Evolutionary conservation across 2,888 invertebrate species (phyloP).

Genomic region (Nasonovia ribisnigri): DNA sequence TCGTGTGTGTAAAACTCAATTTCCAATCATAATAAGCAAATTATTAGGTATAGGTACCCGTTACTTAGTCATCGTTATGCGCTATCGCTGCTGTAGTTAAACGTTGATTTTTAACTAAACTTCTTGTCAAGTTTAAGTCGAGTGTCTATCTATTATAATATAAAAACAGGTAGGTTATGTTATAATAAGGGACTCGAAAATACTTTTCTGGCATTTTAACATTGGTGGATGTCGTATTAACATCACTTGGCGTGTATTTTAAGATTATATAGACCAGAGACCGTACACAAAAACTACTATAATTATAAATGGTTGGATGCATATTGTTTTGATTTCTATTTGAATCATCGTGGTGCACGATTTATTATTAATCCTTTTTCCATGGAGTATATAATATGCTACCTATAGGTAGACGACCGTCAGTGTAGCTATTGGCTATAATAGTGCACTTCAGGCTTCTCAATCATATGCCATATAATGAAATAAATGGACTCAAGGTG

Average conservation of each 20-base stretch:
- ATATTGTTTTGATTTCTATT: no score
- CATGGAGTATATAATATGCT: no score
- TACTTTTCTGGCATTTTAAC: neutral
- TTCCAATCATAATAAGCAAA: neutral
- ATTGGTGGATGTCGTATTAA: neutral
- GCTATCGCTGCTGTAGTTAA: neutral
- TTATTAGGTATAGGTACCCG: neutral
- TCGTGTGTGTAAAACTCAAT: neutral
- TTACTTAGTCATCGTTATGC: neutral
- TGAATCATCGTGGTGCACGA: no score
- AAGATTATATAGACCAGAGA: neutral
- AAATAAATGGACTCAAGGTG: no score
- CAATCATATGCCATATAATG: no score
- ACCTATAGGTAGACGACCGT: no score
- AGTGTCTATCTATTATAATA: neutral
- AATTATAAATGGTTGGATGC: no score
- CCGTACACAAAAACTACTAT: no score
- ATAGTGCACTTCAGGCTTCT: no score
- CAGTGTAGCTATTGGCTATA: no score
- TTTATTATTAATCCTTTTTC: no score
- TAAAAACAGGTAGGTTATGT: neutral
- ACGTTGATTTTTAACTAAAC: neutral
- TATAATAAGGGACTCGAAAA: neutral
- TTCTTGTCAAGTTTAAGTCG: neutral
- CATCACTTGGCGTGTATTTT: neutral